Conservation (phyloP, 1,140 invertebrate genomes). For the Achatina immaculata region DNA sequence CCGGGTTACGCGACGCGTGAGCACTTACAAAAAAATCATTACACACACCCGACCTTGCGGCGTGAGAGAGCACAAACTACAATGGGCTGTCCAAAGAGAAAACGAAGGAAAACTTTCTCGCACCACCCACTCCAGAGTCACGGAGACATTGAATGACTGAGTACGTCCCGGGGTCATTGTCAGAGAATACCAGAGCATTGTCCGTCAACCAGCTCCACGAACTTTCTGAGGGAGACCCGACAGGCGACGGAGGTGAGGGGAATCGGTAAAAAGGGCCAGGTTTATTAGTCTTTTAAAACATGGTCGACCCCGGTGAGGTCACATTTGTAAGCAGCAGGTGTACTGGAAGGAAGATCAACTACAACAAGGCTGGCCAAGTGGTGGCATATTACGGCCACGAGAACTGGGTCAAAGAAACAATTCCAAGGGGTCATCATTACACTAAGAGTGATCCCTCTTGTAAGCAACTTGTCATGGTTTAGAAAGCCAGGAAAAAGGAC, state of each 20-base stretch:
- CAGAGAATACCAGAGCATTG: neutral
- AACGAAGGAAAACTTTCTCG: neutral
- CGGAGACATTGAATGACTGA: neutral
- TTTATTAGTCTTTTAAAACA: neutral
- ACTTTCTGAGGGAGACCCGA: neutral
- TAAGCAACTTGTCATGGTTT: slow-evolving; percentile 31
- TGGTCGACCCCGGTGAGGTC: neutral
- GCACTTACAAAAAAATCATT: neutral
- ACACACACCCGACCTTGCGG: neutral
- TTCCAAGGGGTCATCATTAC: neutral
- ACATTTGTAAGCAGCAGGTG: slow-evolving; percentile 33
- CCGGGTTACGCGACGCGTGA: slow-evolving; percentile 23
- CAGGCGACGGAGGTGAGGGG: neutral
- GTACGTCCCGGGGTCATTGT: neutral
- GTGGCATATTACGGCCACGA: neutral
- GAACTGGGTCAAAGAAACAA: slow-evolving; percentile 20
- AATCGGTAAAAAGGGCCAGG: neutral
- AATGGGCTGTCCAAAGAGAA: neutral
- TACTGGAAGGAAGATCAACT: neutral
- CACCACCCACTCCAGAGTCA: neutral
- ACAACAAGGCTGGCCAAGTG: neutral
- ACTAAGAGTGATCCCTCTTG: slow-evolving; percentile 25
- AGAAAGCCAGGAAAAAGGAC: slow-evolving; percentile 3
- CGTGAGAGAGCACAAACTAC: slow-evolving; percentile 8
- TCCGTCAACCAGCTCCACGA: neutral